Evolutionary conservation across 2,888 invertebrate genomes (phyloP).

Genomic region (Dicyrtoma fusca): DNA sequence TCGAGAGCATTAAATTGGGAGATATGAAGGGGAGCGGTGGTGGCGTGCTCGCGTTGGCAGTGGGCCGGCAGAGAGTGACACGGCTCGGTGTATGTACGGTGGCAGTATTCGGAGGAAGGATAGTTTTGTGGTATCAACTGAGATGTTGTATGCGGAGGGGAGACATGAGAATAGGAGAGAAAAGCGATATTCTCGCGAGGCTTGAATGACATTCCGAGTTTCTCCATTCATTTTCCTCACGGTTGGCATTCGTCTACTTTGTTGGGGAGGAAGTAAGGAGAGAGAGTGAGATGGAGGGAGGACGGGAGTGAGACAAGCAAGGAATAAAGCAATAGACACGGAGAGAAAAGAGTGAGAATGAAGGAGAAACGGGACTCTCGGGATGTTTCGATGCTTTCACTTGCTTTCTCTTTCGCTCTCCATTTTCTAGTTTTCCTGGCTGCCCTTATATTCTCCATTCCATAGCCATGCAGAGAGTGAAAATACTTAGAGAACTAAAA

Average conservation of each 20-base stretch:
- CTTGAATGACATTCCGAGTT: constrained; percentile 34
- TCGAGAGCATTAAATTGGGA: neutral
- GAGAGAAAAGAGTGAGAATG: constrained; percentile 8
- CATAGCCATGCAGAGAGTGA: neutral
- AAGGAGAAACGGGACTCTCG: constrained; percentile 31
- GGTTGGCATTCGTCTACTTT: constrained; percentile 21
- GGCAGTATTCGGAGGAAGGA: neutral
- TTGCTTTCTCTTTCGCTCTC: constrained; percentile 4
- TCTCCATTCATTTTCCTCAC: constrained; percentile 40
- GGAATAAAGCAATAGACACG: neutral
- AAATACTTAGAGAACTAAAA: constrained; percentile 7
- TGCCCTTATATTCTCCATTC: neutral
- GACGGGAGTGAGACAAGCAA: neutral
- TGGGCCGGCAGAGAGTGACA: too few relatives aligned
- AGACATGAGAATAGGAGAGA: constrained; percentile 16
- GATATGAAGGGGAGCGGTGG: too few relatives aligned
- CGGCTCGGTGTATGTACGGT: too few relatives aligned
- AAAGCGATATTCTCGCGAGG: constrained; percentile 36
- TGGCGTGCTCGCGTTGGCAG: too few relatives aligned
- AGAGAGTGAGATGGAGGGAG: constrained; percentile 1
- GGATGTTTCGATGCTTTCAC: constrained; percentile 22
- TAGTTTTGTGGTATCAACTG: too few relatives aligned
- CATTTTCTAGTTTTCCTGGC: neutral
- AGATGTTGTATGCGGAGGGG: constrained; percentile 6
- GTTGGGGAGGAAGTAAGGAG: neutral